These are phyloP conservation scores for Laticauda laticaudata DNA, from an alignment of 2,113 vertebrate genomes.

Conservation along the genomic window DNA sequence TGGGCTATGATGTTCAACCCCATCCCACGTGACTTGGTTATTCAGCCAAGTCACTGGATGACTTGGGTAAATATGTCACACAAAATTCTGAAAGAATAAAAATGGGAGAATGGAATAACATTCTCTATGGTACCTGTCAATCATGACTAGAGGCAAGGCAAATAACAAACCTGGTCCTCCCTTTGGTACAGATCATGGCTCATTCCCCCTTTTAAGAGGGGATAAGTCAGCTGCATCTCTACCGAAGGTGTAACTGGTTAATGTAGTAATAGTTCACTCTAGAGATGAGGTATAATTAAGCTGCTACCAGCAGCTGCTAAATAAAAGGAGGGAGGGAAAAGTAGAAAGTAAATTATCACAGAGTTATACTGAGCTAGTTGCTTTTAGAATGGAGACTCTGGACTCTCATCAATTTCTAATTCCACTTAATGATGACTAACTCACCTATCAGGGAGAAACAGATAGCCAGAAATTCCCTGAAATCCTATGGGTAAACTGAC, in stretches of 20 bases:
- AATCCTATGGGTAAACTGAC: background rate
- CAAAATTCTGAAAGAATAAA: background rate
- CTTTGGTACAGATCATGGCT: background rate
- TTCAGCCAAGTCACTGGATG: background rate
- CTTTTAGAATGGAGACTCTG: background rate
- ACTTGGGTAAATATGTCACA: background rate
- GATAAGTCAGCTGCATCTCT: background rate
- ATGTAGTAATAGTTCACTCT: background rate
- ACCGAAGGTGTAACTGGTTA: background rate
- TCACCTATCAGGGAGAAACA: background rate
- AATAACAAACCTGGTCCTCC: background rate
- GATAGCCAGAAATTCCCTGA: background rate
- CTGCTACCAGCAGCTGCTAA: background rate
- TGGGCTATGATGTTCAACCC: background rate
- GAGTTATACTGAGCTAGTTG: background rate
- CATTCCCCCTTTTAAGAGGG: background rate
- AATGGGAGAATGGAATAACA: background rate
- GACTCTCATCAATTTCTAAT: background rate
- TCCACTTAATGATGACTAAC: background rate
- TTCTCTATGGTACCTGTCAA: background rate
- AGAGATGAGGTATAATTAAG: background rate
- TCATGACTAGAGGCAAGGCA: background rate
- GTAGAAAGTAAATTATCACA: background rate
- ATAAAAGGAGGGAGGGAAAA: background rate
- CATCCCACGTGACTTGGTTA: background rate